A percentile compares a stretch with the other conserved stretches of the same genome.
Evolutionary conservation across 2,888 invertebrate genomes (phyloP).

Genomic region (Eupithecia insigniata): DNA sequence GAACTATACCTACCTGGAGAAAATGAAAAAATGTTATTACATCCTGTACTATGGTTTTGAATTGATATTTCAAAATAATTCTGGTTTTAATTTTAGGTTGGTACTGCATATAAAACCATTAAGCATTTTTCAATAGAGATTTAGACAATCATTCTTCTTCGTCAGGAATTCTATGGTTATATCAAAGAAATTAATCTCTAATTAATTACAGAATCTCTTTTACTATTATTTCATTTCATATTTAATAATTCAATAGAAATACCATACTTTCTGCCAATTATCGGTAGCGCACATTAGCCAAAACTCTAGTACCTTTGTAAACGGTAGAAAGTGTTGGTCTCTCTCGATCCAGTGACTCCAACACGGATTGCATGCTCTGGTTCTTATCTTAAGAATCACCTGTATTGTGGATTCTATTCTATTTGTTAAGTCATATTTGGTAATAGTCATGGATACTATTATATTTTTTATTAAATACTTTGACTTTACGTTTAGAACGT

Average conservation of each 20-base stretch:
- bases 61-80: too few relatives aligned
- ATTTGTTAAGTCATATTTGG: conserved; percentile 26
- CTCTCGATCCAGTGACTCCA: conserved; percentile 29
- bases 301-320: conserved; percentile 34
- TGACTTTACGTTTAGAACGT: not conserved
- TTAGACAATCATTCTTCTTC: not conserved
- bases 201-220: not conserved
- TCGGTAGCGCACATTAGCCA: conserved; percentile 21
- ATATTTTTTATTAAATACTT: not conserved
- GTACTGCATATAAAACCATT: too few relatives aligned
- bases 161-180: not conserved
- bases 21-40: too few relatives aligned
- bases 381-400: conserved; percentile 34
- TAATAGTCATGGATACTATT: conserved; percentile 3
- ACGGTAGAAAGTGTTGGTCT: conserved; percentile 38
- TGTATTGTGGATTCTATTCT: not conserved
- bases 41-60: too few relatives aligned
- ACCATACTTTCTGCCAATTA: conserved; percentile 24
- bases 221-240: not conserved
- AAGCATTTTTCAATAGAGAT: too few relatives aligned
- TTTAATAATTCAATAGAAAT: conserved; percentile 9
- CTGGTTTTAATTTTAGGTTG: not conserved
- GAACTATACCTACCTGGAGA: too few relatives aligned
- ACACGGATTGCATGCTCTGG: conserved; percentile 42
- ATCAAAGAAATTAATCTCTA: not conserved